Conservation (phyloP, 2,888 invertebrate genomes). For the Ferdinandea cuprea region DNA sequence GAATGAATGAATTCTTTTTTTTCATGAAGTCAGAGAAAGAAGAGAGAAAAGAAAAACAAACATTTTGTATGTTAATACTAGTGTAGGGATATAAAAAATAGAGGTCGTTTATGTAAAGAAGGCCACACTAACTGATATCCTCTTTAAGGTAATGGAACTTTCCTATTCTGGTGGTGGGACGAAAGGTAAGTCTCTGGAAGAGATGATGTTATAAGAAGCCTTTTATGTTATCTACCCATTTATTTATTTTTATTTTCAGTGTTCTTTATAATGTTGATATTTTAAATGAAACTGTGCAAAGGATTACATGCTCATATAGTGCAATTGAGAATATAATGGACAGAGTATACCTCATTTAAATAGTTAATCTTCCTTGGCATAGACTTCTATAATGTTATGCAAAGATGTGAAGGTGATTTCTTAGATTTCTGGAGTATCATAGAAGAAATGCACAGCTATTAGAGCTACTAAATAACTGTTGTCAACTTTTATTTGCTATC, state of each 20-base stretch:
- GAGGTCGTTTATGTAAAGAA: constrained; percentile 48
- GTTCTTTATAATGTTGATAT: constrained; percentile 15
- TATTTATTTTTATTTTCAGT: constrained; percentile 43
- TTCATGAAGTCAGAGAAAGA: constrained; percentile 12
- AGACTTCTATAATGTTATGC: constrained; percentile 8
- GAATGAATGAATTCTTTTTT: constrained; percentile 29
- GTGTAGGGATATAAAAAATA: constrained; percentile 45
- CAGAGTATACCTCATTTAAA: constrained; percentile 19
- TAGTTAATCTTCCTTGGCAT: constrained; percentile 41
- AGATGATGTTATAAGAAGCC: constrained; percentile 21
- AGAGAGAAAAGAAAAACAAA: constrained; percentile 5
- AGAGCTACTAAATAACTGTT: too few relatives aligned
- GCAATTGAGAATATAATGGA: constrained; percentile 25
- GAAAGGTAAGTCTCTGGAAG: constrained; percentile 14
- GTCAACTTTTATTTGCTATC: too few relatives aligned
- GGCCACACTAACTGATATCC: constrained; percentile 43
- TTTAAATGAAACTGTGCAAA: constrained; percentile 34
- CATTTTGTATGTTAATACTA: constrained; percentile 42
- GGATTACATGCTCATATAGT: constrained; percentile 8
- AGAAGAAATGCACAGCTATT: too few relatives aligned
- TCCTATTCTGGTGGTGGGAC: too few relatives aligned
- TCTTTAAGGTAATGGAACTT: constrained; percentile 38
- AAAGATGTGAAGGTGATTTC: not conserved
- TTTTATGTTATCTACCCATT: constrained; percentile 45
- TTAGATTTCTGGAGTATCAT: too few relatives aligned